Conservation (phyloP, 1,140 invertebrate species). For the Apis cerana region DNA sequence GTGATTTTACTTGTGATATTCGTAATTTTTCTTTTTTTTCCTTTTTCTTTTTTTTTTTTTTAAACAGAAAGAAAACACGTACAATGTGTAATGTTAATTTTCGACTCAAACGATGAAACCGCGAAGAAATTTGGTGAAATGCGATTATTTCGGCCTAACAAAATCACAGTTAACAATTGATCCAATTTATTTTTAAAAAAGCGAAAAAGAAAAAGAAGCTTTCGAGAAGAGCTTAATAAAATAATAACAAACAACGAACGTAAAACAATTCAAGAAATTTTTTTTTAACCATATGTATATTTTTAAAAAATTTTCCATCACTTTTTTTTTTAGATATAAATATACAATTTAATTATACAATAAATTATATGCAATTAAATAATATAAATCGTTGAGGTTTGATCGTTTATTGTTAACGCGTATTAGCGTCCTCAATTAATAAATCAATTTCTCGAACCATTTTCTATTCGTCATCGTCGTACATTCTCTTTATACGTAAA, state of each 20-base stretch:
- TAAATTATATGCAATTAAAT: too few species aligned
- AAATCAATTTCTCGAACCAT: neutral
- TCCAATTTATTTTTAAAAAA: neutral
- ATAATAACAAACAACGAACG: neutral
- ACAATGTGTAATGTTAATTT: too few species aligned
- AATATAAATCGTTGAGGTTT: neutral
- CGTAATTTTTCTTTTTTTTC: too few species aligned
- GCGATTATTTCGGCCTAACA: slow-evolving; percentile 40
- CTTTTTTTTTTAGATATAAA: too few species aligned
- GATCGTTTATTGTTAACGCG: neutral
- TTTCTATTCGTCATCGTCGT: neutral
- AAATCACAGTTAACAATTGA: slow-evolving; percentile 63
- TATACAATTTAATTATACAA: too few species aligned
- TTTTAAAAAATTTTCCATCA: neutral
- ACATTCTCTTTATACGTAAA: too few species aligned
- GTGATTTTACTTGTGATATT: too few species aligned
- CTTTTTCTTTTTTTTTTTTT: neutral
- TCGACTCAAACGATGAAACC: too few species aligned
- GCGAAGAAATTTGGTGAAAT: too few species aligned
- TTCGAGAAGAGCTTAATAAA: slow-evolving; percentile 14
- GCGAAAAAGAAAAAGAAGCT: too few species aligned
- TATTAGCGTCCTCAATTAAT: too few species aligned
- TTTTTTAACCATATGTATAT: neutral
- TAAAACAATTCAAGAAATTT: neutral
- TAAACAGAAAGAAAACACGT: slow-evolving; percentile 25